Evolutionary conservation across 2,888 invertebrate genomes (phyloP), one percentile per base, ranked within the genome.

Genomic region (Dimorphilus gyrociliatus): DNA sequence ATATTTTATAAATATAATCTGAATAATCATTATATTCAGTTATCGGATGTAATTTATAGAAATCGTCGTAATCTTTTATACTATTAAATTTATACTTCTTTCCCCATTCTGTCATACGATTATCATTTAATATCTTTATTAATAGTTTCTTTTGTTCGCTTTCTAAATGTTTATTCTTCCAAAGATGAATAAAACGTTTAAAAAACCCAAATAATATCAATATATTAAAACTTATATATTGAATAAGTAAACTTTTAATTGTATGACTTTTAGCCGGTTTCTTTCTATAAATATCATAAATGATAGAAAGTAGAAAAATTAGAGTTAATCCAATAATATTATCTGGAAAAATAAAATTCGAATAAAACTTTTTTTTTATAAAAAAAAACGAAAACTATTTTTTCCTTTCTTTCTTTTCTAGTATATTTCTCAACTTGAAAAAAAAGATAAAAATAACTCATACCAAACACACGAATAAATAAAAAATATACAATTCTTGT

Each of bases 221-320:
- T 7, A 30, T 2, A 3, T n/a, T 10, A 2, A 19, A 19, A 19
- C 38, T 5, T 3, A 37, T 7, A 30, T 43, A 41, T 25, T 43
- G 43, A 5, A 27, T 10, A n/a, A 40, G 7, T 7, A 43, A 28
- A 12, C 36, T 28, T n/a, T 6, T 26, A 10, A 30, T 10, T 3
- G 36, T 33, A 33, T 44, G 36, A 7, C 30, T 29, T 16, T 36
- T 35, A 2, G 40, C 40, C 2, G 42, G 41, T 12, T 18, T 4
- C 13, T 13, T 19, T 13, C 14, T 19, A 14, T 29, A 6, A n/a
- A 38, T 34, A 27, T 39, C 33, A n/a, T n/a, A n/a, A n/a, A n/a
- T n/a, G n/a, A n/a, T n/a, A n/a, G n/a, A n/a, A n/a, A n/a, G n/a
- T n/a, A n/a, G n/a, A n/a, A n/a, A n/a, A n/a, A n/a, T n/a, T n/a